Evolutionary conservation across 2,888 invertebrate genomes (phyloP).

Genomic region (Hypolimnas misippus): DNA sequence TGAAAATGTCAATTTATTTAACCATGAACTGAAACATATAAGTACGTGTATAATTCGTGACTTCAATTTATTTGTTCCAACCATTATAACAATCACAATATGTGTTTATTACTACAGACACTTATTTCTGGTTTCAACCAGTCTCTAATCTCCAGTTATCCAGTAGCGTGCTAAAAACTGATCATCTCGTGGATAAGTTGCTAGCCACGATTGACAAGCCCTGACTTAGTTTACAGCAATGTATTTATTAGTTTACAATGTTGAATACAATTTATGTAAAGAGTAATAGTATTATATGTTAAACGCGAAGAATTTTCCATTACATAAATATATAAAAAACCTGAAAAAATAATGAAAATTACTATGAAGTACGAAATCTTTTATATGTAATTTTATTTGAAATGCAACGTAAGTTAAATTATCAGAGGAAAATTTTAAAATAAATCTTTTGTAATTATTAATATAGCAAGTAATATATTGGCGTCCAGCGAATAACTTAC

Average conservation of each 20-base stretch:
- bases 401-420: no score
- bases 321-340: no score
- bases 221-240: not conserved
- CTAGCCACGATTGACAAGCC: constrained; percentile 34
- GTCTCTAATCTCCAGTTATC: constrained; percentile 17
- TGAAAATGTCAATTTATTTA: no score
- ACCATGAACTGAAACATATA: no score
- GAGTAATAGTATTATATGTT: not conserved
- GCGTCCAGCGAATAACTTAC: constrained; percentile 3
- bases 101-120: constrained; percentile 11
- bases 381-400: no score
- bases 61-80: constrained; percentile 16
- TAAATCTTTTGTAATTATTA: not conserved
- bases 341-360: no score
- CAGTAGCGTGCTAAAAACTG: constrained; percentile 13
- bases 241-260: not conserved
- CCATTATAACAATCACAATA: constrained; percentile 4
- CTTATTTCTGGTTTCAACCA: constrained; percentile 29
- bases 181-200: constrained; percentile 34
- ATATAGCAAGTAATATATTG: constrained; percentile 10
- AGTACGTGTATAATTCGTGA: not conserved
- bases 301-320: not conserved
- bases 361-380: no score
- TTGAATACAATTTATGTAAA: constrained; percentile 2
- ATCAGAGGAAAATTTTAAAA: no score